Evolutionary conservation across 2,113 vertebrate genomes (phyloP).

Genomic region (Orcinus orca): DNA sequence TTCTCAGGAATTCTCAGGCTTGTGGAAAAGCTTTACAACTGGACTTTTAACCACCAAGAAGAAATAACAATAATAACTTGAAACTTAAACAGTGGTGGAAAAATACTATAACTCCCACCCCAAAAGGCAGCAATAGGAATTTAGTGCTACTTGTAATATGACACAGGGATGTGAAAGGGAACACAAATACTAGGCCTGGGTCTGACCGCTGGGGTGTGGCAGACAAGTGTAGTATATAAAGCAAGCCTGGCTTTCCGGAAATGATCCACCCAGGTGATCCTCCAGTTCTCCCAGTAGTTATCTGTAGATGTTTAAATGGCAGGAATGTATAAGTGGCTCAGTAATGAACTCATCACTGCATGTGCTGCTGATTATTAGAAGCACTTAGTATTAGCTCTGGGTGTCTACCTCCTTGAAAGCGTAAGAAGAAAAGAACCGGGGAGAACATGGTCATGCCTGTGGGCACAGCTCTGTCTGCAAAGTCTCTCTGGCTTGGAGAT

Average conservation of each 20-base stretch:
- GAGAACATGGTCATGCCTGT: background rate
- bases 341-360: background rate
- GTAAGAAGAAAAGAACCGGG: background rate
- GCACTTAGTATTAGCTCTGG: background rate
- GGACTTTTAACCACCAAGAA: slow-evolving; percentile 82
- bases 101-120: slow-evolving; percentile 80
- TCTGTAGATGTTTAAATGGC: background rate
- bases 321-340: background rate
- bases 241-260: slow-evolving; percentile 56
- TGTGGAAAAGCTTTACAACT: slow-evolving; percentile 82
- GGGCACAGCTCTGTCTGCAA: background rate
- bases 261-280: background rate
- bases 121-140: slow-evolving; percentile 76
- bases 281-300: background rate
- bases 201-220: slow-evolving; percentile 18
- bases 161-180: slow-evolving; percentile 61
- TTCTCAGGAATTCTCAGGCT: slow-evolving; percentile 84
- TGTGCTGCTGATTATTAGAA: background rate
- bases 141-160: slow-evolving; percentile 74
- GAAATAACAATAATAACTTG: slow-evolving; percentile 84
- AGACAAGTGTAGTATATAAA: slow-evolving; percentile 42
- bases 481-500: background rate
- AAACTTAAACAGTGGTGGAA: slow-evolving; percentile 84
- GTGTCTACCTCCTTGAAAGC: background rate
- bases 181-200: slow-evolving; percentile 54